Base-by-base conservation (phyloP, 2,797 vertebrate genomes). In the Sorex maritimensis region DNA sequence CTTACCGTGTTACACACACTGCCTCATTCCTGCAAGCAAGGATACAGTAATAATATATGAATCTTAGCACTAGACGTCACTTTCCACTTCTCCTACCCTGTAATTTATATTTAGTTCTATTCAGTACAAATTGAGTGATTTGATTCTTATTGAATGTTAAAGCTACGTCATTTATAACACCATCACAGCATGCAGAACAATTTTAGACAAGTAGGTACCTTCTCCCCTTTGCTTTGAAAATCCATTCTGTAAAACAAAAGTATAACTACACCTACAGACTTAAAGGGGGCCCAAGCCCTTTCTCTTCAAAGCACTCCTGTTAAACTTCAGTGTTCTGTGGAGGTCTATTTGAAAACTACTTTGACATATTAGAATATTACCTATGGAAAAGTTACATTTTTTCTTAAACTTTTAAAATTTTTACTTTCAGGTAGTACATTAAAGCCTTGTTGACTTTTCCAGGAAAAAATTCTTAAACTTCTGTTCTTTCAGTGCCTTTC, bases 401-500 rank as follows among this genome's bases (percentile, higher is more conserved):
- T 83, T 86, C 44, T 88, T 61, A 61, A 61, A 61, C 58, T 5
- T 61, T 52, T 69, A 38, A 0, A 5, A 17, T 49, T 63, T 82
- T 97, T 87, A 78, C 61, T 86, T 75, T 90, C 74, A 92, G 19
- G 8, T 72, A 67, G 89, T 15, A 52, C 80, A 38, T 34, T 92
- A 30, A 73, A 86, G 86, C 24, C 80, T 90, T 86, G 14, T 77
- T 88, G 44, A 91, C 63, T 90, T 93, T 41, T 93, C 30, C n/a
- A 84, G 75, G 55, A 15, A 46, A 21, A 80, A 79, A 78, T 38
- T 74, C 81, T 6, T 72, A 88, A 92, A 30, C 41, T 72, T 79
- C 63, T 90, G 14, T 93, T 69, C n/a, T 92, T 93, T 92, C 8
- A 69, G 17, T 88, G 21, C 90, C 41, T 92, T 93, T 86, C 87